Percentiles rank a stretch among this genome's conserved stretches.
Evolutionary conservation across 1,140 invertebrate species (phyloP).

Genomic region (Nephila pilipes): DNA sequence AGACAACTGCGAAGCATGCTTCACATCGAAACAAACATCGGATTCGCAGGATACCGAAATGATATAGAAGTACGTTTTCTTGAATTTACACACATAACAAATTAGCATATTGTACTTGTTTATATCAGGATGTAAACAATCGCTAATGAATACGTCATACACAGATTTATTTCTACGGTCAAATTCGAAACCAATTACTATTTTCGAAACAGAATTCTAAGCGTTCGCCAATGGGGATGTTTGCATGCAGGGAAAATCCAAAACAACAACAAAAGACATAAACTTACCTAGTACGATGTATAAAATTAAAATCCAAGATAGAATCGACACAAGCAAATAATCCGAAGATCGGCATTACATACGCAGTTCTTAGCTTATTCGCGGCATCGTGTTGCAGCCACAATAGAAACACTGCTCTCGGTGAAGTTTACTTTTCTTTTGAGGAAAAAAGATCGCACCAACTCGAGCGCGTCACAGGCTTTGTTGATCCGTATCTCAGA

Average conservation of each 20-base stretch:
- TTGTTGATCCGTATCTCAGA: constrained; percentile 17
- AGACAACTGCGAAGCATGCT: background rate
- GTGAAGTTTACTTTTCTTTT: background rate
- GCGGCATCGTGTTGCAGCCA: constrained; percentile 18
- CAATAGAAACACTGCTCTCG: background rate
- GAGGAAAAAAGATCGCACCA: background rate
- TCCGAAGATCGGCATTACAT: constrained; percentile 3
- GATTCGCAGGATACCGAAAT: background rate
- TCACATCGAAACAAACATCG: background rate
- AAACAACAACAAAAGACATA: background rate
- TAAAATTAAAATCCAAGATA: constrained; percentile 16
- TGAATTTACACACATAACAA: too few relatives aligned
- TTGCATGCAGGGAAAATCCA: background rate
- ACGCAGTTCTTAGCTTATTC: constrained; percentile 13
- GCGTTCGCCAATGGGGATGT: background rate
- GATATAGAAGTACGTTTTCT: too few relatives aligned
- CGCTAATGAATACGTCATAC: too few relatives aligned
- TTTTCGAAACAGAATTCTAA: too few relatives aligned
- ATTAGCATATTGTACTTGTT: too few relatives aligned
- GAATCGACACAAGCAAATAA: background rate
- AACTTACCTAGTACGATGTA: background rate
- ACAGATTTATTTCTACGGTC: too few relatives aligned
- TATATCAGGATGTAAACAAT: too few relatives aligned
- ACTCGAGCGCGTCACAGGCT: constrained; percentile 27
- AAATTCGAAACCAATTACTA: too few relatives aligned